A percentile compares a stretch with the other conserved stretches of the same genome.
Evolutionary conservation across 2,113 vertebrate genomes (phyloP).

Genomic region (Micronycteris hirsuta): DNA sequence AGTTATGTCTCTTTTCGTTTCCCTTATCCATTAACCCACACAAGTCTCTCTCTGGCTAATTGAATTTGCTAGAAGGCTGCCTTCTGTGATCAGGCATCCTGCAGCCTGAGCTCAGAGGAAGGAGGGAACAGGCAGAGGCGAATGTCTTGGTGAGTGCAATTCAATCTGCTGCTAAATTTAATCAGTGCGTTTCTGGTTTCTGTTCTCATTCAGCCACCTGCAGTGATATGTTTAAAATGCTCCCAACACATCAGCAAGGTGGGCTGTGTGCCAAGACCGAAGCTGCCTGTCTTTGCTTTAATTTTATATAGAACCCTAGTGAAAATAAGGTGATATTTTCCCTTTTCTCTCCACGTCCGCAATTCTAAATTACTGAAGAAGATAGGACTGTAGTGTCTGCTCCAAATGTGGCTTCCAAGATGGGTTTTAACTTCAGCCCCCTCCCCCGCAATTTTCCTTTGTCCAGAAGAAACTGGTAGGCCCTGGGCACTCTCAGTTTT

Average conservation of each 20-base stretch:
- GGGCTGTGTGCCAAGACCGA: slow-evolving; percentile 43
- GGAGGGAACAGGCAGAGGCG: slow-evolving; percentile 37
- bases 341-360: not conserved
- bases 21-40: slow-evolving; percentile 40
- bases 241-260: slow-evolving; percentile 27
- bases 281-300: not conserved
- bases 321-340: not conserved
- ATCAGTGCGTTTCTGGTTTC: slow-evolving; percentile 63
- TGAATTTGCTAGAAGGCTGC: slow-evolving; percentile 66
- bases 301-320: slow-evolving; percentile 23
- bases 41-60: slow-evolving; percentile 37
- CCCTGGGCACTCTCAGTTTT: not conserved
- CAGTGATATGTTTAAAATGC: slow-evolving; percentile 62
- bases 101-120: slow-evolving; percentile 51
- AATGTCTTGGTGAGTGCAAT: slow-evolving; percentile 43
- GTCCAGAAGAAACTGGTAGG: not conserved
- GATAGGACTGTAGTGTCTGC: not conserved
- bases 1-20: slow-evolving; percentile 61
- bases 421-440: not conserved
- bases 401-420: not conserved
- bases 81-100: slow-evolving; percentile 59
- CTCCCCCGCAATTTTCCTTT: not conserved
- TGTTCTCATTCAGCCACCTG: slow-evolving; percentile 66
- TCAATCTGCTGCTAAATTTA: slow-evolving; percentile 72
- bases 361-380: not conserved